Percentiles rank a stretch among this genome's conserved stretches.
Conservation (phyloP, 2,797 vertebrate genomes). For the Pseudomugil gertrudae region DNA sequence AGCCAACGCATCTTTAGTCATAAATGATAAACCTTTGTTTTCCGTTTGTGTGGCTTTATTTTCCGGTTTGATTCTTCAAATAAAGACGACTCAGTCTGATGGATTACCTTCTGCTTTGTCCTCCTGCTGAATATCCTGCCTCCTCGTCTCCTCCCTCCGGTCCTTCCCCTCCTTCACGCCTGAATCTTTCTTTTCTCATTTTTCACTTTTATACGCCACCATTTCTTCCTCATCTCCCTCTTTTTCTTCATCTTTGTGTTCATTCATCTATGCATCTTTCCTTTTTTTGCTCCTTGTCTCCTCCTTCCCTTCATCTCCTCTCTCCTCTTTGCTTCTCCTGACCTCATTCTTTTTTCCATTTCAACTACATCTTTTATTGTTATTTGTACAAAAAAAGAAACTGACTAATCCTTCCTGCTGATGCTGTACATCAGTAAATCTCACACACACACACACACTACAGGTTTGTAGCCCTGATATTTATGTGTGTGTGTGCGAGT, state of each 20-base stretch:
- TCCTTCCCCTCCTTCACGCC: background rate
- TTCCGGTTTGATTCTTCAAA: no score
- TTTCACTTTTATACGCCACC: background rate
- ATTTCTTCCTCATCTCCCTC: background rate
- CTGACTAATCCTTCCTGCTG: background rate
- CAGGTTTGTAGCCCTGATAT: background rate
- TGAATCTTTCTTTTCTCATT: background rate
- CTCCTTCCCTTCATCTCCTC: fast-evolving
- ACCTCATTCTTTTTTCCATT: background rate
- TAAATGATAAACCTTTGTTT: no score
- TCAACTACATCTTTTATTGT: background rate
- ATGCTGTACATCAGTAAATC: background rate
- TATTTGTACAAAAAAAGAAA: background rate
- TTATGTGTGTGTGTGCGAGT: slow-evolving; percentile 11
- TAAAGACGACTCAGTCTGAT: background rate
- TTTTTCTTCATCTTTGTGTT: background rate
- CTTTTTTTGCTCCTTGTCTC: no score
- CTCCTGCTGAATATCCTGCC: no score
- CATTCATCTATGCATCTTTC: no score
- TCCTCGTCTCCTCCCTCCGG: background rate
- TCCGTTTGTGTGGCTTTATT: no score
- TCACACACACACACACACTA: background rate
- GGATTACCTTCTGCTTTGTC: no score
- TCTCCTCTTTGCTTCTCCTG: background rate
- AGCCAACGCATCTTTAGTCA: no score